A percentile compares a stretch with the other conserved stretches of the same genome.
These are phyloP conservation scores for Steromphala cineraria DNA, from an alignment of 2,888 invertebrate genomes.

Conservation along the genomic window DNA sequence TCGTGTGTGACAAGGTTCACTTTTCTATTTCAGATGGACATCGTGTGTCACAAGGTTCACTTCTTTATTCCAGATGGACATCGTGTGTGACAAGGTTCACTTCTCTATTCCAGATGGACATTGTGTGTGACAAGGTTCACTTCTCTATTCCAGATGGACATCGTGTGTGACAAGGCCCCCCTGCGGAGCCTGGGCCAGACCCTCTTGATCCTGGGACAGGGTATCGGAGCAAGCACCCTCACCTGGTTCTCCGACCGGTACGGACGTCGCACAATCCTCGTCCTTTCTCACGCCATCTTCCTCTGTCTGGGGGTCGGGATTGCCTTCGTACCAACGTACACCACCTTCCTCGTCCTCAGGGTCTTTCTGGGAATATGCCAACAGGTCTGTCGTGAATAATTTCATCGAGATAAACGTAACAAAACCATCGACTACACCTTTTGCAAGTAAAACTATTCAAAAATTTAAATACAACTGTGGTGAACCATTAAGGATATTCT, in stretches of 20 bases:
- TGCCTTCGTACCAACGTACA: not conserved
- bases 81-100: too few relatives aligned
- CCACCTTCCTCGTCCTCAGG: not conserved
- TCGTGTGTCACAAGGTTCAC: too few relatives aligned
- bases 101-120: too few relatives aligned
- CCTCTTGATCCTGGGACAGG: constrained; percentile 61
- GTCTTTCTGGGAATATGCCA: not conserved
- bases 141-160: constrained; percentile 49
- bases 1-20: too few relatives aligned
- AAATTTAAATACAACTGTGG: too few relatives aligned
- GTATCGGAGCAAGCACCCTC: constrained; percentile 58
- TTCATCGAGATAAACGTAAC: too few relatives aligned
- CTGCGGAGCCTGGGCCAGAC: constrained; percentile 63
- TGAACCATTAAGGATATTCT: too few relatives aligned
- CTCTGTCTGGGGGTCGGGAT: not conserved
- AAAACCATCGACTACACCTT: too few relatives aligned
- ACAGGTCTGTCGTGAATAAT: not conserved
- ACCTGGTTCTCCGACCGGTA: constrained; percentile 34
- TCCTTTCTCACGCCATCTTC: not conserved
- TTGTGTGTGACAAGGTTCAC: too few relatives aligned
- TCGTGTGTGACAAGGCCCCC: constrained; percentile 61
- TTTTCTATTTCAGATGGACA: too few relatives aligned
- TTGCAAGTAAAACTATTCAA: too few relatives aligned
- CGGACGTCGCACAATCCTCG: not conserved
- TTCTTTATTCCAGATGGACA: too few relatives aligned